Percentiles rank a stretch among this genome's conserved stretches.
Evolutionary conservation across 2,797 vertebrate genomes (phyloP).

Genomic region (Eulemur albifrons): DNA sequence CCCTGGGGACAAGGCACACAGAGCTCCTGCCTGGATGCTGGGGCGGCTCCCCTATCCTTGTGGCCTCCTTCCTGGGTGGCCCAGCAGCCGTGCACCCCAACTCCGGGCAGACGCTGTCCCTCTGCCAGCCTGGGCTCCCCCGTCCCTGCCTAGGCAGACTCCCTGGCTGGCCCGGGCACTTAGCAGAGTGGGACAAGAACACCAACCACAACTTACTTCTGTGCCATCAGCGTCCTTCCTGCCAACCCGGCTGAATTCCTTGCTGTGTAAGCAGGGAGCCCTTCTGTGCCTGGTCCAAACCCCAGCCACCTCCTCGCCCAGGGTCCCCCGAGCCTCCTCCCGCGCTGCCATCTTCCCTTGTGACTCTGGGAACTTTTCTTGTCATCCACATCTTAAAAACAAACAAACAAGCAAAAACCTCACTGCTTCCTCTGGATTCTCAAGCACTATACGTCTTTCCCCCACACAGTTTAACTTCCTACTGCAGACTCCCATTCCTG

Average conservation of each 20-base stretch:
- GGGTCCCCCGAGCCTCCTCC: not conserved
- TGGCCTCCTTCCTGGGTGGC: not conserved
- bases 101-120: too few species aligned
- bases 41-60: not conserved
- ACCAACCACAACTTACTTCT: too few species aligned
- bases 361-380: not conserved
- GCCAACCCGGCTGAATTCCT: not conserved
- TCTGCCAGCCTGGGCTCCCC: not conserved
- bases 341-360: not conserved
- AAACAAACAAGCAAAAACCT: not conserved
- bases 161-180: not conserved
- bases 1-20: not conserved
- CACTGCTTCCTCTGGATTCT: not conserved
- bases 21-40: not conserved
- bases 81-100: not conserved
- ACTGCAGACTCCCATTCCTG: rapidly evolving
- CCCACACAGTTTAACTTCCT: not conserved
- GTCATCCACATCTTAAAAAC: not conserved
- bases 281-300: not conserved
- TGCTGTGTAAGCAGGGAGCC: not conserved
- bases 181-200: not conserved
- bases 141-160: not conserved
- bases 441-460: not conserved
- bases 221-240: not conserved
- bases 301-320: not conserved